Evolutionary conservation across 53 echinoderm and acorn worm genomes (phyloP).

Genomic region (Zoroaster sp.): DNA sequence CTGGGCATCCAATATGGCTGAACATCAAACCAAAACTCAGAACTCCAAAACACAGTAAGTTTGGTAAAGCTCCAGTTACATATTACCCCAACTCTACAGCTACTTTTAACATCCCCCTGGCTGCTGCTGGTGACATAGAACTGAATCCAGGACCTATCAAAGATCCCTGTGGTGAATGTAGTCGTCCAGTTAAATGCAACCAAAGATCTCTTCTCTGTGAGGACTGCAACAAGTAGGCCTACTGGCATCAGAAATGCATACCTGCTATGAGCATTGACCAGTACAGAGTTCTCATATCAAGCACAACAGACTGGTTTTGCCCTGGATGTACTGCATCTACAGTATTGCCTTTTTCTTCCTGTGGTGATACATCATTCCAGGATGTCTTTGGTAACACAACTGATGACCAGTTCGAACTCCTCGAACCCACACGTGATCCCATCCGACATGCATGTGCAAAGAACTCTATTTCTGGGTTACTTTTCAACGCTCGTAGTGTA

Average conservation of each 20-base stretch:
- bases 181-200: slow-evolving; percentile 30
- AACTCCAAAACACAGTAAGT: background rate
- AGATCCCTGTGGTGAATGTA: slow-evolving; percentile 1
- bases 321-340: background rate
- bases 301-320: background rate
- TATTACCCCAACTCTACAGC: slow-evolving; percentile 6
- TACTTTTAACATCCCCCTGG: background rate
- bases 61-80: background rate
- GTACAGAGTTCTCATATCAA: background rate
- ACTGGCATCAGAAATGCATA: slow-evolving; percentile 10
- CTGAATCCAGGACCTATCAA: slow-evolving; percentile 16
- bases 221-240: slow-evolving; percentile 41
- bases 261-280: background rate
- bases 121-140: slow-evolving; percentile 16
- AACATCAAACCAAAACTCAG: no score
- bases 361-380: no score
- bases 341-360: background rate
- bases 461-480: background rate
- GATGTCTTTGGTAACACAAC: no score
- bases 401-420: no score
- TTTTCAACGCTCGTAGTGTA: slow-evolving; percentile 2
- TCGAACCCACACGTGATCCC: no score
- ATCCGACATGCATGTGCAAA: no score
- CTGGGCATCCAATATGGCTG: no score
- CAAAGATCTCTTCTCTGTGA: slow-evolving; percentile 40